These are phyloP conservation scores for Penaeus japonicus DNA, from an alignment of 1,140 invertebrate species.

Conservation along the genomic window DNA sequence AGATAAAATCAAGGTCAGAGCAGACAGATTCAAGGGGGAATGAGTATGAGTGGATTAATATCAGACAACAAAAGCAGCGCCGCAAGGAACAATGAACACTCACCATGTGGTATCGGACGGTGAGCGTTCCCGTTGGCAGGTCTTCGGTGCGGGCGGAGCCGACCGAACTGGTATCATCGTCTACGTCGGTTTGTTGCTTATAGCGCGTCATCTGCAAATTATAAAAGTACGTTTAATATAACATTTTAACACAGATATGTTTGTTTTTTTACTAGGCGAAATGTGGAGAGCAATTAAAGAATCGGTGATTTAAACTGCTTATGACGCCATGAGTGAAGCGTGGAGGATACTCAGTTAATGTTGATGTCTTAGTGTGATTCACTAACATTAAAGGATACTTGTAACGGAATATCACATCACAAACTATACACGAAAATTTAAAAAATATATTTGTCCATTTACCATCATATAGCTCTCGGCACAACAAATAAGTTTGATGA, in stretches of 20 bases:
- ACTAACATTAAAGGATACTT: no score
- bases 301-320: no score
- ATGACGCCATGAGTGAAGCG: no score
- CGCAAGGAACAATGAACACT: not conserved
- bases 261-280: no score
- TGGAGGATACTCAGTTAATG: no score
- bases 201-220: conserved; percentile 67
- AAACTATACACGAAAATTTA: no score
- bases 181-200: conserved; percentile 67
- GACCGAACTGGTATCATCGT: conserved; percentile 65
- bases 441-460: no score
- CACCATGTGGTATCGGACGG: conserved; percentile 58
- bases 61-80: not conserved
- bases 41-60: not conserved
- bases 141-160: conserved; percentile 57
- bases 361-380: no score
- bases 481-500: no score
- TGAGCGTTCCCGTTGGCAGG: conserved; percentile 52
- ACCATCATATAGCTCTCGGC: no score
- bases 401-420: no score
- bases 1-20: not conserved
- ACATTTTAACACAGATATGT: not conserved
- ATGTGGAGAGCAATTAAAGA: not conserved
- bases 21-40: no score
- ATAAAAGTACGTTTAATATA: not conserved